These are phyloP conservation scores for Oreochromis tanganicae DNA, from an alignment of 2,113 vertebrate genomes.

Conservation along the genomic window DNA sequence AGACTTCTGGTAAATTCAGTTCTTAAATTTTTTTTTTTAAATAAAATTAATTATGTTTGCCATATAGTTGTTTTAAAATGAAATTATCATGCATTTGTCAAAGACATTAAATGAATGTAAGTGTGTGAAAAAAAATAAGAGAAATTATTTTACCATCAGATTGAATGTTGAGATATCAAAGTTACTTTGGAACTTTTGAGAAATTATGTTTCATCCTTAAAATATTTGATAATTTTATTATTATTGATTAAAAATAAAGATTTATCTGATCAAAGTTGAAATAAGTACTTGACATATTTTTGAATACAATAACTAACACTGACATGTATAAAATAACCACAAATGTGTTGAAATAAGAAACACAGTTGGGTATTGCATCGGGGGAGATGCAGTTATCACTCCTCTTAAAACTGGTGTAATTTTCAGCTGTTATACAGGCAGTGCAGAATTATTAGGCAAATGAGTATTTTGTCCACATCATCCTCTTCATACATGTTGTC, in stretches of 20 bases:
- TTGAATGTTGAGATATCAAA: neutral
- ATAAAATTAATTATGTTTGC: too few species aligned
- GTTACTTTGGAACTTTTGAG: neutral
- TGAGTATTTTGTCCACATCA: too few species aligned
- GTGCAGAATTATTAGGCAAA: too few species aligned
- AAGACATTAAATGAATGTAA: too few species aligned
- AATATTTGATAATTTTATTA: fast-evolving
- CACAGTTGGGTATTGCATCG: neutral
- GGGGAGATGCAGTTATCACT: neutral
- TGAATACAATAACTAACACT: neutral
- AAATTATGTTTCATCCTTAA: neutral
- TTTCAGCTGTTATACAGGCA: neutral
- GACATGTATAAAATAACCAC: neutral
- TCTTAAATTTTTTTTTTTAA: too few species aligned
- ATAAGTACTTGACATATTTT: fast-evolving
- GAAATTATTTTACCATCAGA: neutral
- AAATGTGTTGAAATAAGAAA: neutral
- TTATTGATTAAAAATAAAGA: neutral
- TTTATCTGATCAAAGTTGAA: neutral
- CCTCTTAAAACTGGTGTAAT: fast-evolving
- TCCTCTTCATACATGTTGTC: too few species aligned
- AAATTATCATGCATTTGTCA: too few species aligned
- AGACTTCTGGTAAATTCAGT: too few species aligned
- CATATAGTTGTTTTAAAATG: too few species aligned
- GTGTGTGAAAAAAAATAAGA: too few species aligned